A percentile compares a stretch with the other conserved stretches of the same genome.
These are phyloP conservation scores for Strongylocentrotus purpuratus DNA, from an alignment of 35 echinoderm and acorn worm genomes.

Conservation along the genomic window DNA sequence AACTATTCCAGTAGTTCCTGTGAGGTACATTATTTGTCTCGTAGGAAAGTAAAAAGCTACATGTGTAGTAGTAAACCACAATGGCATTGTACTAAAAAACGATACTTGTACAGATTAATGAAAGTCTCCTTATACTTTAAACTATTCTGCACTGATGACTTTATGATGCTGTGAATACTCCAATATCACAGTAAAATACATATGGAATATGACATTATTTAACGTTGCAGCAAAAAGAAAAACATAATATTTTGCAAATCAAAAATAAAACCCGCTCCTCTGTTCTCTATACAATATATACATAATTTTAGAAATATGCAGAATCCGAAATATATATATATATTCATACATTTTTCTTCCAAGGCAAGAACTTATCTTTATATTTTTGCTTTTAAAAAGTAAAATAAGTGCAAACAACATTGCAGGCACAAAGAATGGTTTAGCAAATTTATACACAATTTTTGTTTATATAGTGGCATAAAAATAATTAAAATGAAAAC, in stretches of 20 bases:
- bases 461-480: no score
- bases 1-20: no score
- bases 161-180: neutral
- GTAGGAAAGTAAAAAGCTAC: neutral
- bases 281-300: neutral
- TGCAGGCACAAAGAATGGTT: neutral
- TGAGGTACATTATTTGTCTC: no score
- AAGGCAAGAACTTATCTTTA: conserved; percentile 2
- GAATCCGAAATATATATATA: neutral
- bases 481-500: no score
- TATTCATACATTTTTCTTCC: neutral
- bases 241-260: neutral
- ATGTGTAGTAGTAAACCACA: neutral
- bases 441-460: neutral
- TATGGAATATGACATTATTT: neutral
- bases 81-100: neutral
- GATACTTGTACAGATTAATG: neutral
- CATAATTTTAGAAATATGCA: conserved; percentile 1
- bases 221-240: neutral
- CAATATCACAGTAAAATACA: neutral
- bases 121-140: neutral
- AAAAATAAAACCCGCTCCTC: neutral
- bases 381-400: neutral
- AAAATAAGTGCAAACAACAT: neutral
- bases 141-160: neutral